Evolutionary conservation across 2,888 invertebrate genomes (phyloP).

Genomic region (Cheilosia vernalis): DNA sequence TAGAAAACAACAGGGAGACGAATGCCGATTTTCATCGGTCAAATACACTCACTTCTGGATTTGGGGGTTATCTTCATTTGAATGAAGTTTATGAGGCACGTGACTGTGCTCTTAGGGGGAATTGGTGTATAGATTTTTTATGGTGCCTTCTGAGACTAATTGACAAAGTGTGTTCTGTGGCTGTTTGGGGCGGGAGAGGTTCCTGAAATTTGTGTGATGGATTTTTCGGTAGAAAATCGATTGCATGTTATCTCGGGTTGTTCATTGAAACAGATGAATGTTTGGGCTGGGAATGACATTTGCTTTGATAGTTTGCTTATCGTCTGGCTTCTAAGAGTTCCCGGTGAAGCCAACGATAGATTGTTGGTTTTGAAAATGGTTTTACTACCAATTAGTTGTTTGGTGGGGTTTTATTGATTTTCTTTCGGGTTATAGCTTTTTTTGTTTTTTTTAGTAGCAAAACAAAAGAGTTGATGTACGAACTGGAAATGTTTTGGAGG

Average conservation of each 20-base stretch:
- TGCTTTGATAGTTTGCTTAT: constrained; percentile 46
- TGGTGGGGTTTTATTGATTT: background rate
- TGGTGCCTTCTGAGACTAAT: constrained; percentile 48
- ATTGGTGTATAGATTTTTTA: constrained; percentile 41
- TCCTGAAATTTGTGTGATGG: constrained; percentile 43
- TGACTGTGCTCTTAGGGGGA: constrained; percentile 51
- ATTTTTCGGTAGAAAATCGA: constrained; percentile 51
- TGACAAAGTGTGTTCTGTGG: constrained; percentile 66
- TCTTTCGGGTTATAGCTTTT: background rate
- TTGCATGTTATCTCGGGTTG: constrained; percentile 45
- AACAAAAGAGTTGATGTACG: constrained; percentile 36
- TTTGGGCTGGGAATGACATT: constrained; percentile 56
- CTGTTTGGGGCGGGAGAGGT: constrained; percentile 4
- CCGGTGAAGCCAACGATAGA: constrained; percentile 44
- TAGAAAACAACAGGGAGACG: constrained; percentile 7
- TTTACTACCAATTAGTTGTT: constrained; percentile 44
- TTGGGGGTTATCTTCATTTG: constrained; percentile 28
- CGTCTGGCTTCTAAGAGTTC: constrained; percentile 29
- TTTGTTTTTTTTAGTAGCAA: background rate
- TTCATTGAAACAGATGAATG: constrained; percentile 54
- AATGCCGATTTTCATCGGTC: constrained; percentile 30
- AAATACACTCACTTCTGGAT: constrained; percentile 30
- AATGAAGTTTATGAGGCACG: constrained; percentile 67
- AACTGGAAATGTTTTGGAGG: background rate
- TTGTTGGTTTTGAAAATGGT: constrained; percentile 29